Percentiles rank a stretch among this genome's conserved stretches.
Conservation (phyloP, 2,888 invertebrate species). For the Drosophila mimetica region DNA sequence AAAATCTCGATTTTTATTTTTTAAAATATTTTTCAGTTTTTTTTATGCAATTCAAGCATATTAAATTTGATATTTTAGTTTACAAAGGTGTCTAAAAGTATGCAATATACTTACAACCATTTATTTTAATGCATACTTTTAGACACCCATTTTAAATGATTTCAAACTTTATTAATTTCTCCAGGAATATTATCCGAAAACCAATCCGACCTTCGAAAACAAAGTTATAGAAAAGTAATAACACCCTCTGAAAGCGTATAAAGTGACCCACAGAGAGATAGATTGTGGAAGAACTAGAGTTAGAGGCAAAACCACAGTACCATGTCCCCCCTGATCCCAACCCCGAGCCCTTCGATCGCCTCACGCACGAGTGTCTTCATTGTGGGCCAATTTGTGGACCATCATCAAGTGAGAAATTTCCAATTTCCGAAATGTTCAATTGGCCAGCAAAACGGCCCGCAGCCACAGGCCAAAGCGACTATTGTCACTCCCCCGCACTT, state of each 20-base stretch:
- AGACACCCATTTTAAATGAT: too few relatives aligned
- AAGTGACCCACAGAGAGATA: slow-evolving; percentile 5
- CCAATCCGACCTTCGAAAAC: too few relatives aligned
- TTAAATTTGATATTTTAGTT: too few relatives aligned
- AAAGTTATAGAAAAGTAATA: not conserved
- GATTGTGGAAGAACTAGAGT: slow-evolving; percentile 24
- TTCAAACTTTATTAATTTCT: too few relatives aligned
- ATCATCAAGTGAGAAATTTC: slow-evolving; percentile 84
- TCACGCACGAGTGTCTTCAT: slow-evolving; percentile 61
- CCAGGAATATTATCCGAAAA: too few relatives aligned
- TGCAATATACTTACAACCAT: too few relatives aligned
- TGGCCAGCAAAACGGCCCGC: slow-evolving; percentile 83
- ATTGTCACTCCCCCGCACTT: not conserved
- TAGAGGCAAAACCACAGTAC: slow-evolving; percentile 50
- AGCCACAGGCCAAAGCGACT: slow-evolving; percentile 32
- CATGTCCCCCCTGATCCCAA: not conserved
- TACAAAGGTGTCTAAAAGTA: too few relatives aligned
- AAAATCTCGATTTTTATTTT: not conserved
- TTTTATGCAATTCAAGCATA: too few relatives aligned
- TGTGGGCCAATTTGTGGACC: slow-evolving; percentile 76
- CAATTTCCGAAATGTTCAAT: slow-evolving; percentile 85
- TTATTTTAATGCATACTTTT: too few relatives aligned
- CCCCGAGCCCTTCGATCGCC: slow-evolving; percentile 10
- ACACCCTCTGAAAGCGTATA: not conserved
- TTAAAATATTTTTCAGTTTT: too few relatives aligned